Evolutionary conservation across 2,888 invertebrate genomes (phyloP), one percentile per base, ranked within the genome.

Genomic region (Temnothorax rugatulus): DNA sequence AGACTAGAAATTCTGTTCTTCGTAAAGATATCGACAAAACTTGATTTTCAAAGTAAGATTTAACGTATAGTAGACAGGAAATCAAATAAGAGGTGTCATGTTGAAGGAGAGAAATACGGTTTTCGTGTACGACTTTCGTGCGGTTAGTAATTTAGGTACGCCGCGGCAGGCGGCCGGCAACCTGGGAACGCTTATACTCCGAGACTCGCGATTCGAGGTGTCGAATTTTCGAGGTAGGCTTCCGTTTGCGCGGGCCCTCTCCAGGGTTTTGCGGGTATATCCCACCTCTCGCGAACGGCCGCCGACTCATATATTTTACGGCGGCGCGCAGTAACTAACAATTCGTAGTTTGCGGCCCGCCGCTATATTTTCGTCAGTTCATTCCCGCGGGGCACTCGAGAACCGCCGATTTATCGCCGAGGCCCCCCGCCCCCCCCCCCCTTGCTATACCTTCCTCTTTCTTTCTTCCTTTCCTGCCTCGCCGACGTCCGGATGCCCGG

Each of bases 361-460:
- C 92, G 92, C 93, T 93, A 93, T 93, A 93, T 93, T 93, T 93
- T 93, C 93, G 93, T 93, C 93, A 93, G 93, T 90, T 93, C 91
- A 89, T 92, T 93, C 93, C 93, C 89, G 91, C 85, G 87, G 90
- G 93, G 92, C 90, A 89, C 91, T 91, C 88, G 90, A 88, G 90
- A 93, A 92, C 93, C 92, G 87, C 92, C 93, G 93, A 93, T 93
- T 93, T 93, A 93, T 93, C 91, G 90, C 91, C 84, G 57, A 79
- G 84, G 82, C 85, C 11, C 13, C 15, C 21, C 85, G 8, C 38
- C 38, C 11, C 13, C 9, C 11, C 11, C 68, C 11, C 8, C 13
- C n/a, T 29, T 44, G 61, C 21, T 18, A 0, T 15, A 11, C n/a
- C 9, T 63, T 21, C 38, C 47, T 13, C 9, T 13, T 13, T 74